A percentile compares a stretch with the other conserved stretches of the same genome.
Conservation (phyloP, 2,888 invertebrate species). For the Pilophorus perplexus region DNA sequence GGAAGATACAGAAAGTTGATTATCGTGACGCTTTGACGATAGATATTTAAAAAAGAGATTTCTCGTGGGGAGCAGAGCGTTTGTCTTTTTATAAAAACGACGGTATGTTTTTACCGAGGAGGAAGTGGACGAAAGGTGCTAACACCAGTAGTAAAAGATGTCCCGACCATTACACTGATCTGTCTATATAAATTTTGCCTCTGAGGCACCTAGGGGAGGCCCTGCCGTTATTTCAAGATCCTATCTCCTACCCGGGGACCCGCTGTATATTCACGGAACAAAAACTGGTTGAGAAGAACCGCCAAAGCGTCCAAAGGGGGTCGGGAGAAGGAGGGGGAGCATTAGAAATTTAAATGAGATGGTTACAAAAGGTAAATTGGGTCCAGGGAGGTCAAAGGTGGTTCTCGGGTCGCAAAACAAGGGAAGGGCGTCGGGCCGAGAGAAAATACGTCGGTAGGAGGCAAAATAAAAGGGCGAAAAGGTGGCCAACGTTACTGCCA, state of each 20-base stretch:
- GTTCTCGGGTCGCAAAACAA: conserved; percentile 34
- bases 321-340: conserved; percentile 4
- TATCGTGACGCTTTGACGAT: too few species aligned
- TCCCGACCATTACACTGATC: neutral
- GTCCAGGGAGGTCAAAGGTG: conserved; percentile 37
- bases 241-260: neutral
- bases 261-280: neutral
- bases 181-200: neutral
- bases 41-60: too few species aligned
- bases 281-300: conserved; percentile 12
- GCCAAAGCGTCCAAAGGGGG: conserved; percentile 7
- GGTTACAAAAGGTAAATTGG: conserved; percentile 41
- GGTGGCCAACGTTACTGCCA: too few species aligned
- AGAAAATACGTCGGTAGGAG: neutral
- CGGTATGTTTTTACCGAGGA: too few species aligned
- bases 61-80: too few species aligned
- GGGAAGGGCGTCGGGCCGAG: neutral
- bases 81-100: too few species aligned
- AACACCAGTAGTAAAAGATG: too few species aligned
- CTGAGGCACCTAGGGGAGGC: neutral
- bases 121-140: too few species aligned
- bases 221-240: neutral
- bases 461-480: too few species aligned
- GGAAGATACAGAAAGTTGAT: too few species aligned
- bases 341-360: conserved; percentile 40